Evolutionary conservation across 2,113 vertebrate species (phyloP), one percentile per base, ranked within the genome.

Genomic region (Alligator mississippiensis): DNA sequence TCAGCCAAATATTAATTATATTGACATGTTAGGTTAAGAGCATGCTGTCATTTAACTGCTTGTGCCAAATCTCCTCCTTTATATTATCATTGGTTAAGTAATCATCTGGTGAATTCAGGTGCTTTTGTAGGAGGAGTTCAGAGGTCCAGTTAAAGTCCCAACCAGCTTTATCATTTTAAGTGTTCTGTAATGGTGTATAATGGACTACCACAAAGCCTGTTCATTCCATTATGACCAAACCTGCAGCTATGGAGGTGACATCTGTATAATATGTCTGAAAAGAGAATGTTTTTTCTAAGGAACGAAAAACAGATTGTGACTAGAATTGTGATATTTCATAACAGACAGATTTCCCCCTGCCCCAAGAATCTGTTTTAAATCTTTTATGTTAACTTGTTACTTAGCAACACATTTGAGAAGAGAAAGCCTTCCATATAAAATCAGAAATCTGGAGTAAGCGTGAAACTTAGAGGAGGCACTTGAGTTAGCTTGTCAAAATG

Each of bases 281-380:
- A 25, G 28, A 4, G 21, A 88, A 84, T 55, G 18, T n/a, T 94
- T 94, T 76, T 85, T 87, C 34, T 82, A 84, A 90, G 61, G 54
- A 87, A 80, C 81, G 34, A 59, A 86, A 88, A 64, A 19, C 11
- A 94, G 24, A 57, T 54, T 6, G 1, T 88, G 70, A 66, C 74
- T 95, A 60, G 79, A 96, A 95, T 82, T 85, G 18, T 83, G 86
- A 38, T 85, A 66, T 86, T 83, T 89, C 85, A 30, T 85, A 85
- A 86, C 59, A 1, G 0, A 85, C 57, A 74, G 16, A 59, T 19
- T 30, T 78, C 77, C 57, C 34, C 66, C 86, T 72, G 24, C 11
- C 54, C 55, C 83, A 30, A 76, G 79, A 89, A 77, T 79, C 72
- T 83, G 28, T 78, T 93, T 85, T 89, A 92, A 80, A 85, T 86